Conservation (phyloP, 1,140 invertebrate genomes). For the Drosophila bocki region DNA sequence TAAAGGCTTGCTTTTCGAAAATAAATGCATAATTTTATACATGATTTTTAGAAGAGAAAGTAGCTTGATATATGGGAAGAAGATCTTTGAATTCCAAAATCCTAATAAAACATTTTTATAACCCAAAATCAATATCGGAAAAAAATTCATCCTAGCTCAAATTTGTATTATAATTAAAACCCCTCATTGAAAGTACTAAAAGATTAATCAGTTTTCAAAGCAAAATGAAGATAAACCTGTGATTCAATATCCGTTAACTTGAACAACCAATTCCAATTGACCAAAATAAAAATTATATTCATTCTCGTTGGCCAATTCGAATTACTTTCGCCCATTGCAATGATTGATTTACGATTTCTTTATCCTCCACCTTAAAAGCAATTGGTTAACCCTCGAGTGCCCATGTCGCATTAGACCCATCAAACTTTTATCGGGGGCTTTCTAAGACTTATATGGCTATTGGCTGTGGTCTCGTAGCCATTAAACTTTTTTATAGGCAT, state of each 20-base stretch:
- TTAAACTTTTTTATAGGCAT: conserved; percentile 65
- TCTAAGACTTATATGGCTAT: conserved; percentile 38
- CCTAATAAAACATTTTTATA: too few species aligned
- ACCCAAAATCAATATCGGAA: too few species aligned
- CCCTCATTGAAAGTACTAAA: neutral
- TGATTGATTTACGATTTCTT: conserved; percentile 46
- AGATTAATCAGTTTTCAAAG: conserved; percentile 6
- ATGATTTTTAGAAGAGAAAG: too few species aligned
- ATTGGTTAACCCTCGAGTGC: conserved; percentile 23
- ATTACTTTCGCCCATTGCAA: conserved; percentile 30
- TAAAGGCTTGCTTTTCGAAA: too few species aligned
- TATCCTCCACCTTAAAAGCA: conserved; percentile 13
- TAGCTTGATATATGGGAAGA: neutral
- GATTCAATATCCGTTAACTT: conserved; percentile 15
- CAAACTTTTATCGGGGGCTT: conserved; percentile 35
- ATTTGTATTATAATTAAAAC: neutral
- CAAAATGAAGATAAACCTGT: neutral
- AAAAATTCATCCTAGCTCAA: too few species aligned
- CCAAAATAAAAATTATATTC: conserved; percentile 25
- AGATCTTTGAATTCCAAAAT: too few species aligned
- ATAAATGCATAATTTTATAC: neutral
- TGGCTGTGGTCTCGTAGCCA: conserved; percentile 38
- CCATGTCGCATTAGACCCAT: conserved; percentile 30
- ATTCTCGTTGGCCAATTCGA: conserved; percentile 26
- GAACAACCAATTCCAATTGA: conserved; percentile 1